A percentile compares a stretch with the other conserved stretches of the same genome.
phyloP scores from a whole-genome alignment of 2,888 invertebrate genomes.

The Sarcophaga carnaria region DNA sequence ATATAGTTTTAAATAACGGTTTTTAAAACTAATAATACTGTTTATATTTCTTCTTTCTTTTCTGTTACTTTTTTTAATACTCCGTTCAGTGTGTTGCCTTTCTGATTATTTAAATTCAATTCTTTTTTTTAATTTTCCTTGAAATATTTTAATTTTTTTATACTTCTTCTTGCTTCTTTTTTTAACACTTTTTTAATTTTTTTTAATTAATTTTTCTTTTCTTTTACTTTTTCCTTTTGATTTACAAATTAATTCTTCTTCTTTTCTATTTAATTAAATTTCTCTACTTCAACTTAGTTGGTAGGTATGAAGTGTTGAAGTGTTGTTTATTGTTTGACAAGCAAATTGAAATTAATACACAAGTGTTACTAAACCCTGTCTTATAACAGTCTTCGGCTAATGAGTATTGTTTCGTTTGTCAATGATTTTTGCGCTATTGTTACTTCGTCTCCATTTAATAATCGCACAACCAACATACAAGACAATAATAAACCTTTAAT shows the following conservation, averaged over 20 bases:
- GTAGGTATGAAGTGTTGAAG: slow-evolving; percentile 14
- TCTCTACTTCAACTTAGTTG: neutral
- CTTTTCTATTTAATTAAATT: slow-evolving; percentile 7
- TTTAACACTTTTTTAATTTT: slow-evolving; percentile 10
- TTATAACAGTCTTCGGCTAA: slow-evolving; percentile 68
- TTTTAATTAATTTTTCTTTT: slow-evolving; percentile 9
- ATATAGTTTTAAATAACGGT: slow-evolving; percentile 9
- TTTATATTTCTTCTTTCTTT: slow-evolving; percentile 17
- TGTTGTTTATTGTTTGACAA: slow-evolving; percentile 66
- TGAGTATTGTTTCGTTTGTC: slow-evolving; percentile 54
- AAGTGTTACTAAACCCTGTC: slow-evolving; percentile 66
- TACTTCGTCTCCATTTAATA: slow-evolving; percentile 46
- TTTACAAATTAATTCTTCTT: slow-evolving; percentile 16
- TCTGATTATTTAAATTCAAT: neutral
- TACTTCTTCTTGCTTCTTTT: neutral
- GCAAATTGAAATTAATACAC: slow-evolving; percentile 65
- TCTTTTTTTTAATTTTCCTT: neutral
- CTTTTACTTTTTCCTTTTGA: slow-evolving; percentile 16
- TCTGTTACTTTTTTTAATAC: neutral
- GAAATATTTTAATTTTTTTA: neutral
- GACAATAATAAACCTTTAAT: slow-evolving; percentile 17
- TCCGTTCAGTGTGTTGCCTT: neutral
- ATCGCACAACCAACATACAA: slow-evolving; percentile 15
- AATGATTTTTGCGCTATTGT: slow-evolving; percentile 10
- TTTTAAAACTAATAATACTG: slow-evolving; percentile 35